Percentiles rank a stretch among this genome's conserved stretches.
phyloP scores from a whole-genome alignment of 2,888 invertebrate species.

The Cylloceria caligata region DNA sequence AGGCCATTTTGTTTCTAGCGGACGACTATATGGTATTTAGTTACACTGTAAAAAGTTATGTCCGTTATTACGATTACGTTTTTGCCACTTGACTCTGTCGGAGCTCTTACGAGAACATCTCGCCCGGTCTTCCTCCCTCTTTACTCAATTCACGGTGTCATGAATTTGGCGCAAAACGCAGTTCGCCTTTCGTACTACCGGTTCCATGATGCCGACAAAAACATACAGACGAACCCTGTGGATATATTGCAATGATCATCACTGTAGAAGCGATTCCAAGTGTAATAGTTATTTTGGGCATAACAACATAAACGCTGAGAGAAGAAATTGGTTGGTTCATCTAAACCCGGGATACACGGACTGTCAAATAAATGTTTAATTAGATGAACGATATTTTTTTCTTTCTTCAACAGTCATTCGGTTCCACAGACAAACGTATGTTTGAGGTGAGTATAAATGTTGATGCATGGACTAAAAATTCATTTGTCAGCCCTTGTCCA shows the following conservation, averaged over 20 bases:
- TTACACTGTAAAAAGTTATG: conserved; percentile 46
- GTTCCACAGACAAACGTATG: no score
- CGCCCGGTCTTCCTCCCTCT: neutral
- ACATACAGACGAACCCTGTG: neutral
- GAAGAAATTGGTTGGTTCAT: no score
- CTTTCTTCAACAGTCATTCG: no score
- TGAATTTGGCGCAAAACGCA: neutral
- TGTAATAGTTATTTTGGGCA: neutral
- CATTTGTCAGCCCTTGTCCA: no score
- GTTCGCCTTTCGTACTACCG: conserved; percentile 16
- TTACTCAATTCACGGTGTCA: conserved; percentile 28
- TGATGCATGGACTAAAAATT: no score
- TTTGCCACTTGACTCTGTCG: neutral
- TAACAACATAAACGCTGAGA: conserved; percentile 7
- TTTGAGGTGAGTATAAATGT: no score
- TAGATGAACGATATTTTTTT: no score
- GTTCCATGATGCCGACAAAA: conserved; percentile 36
- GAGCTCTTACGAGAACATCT: conserved; percentile 11
- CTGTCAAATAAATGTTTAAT: no score
- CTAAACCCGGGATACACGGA: no score
- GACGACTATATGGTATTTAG: conserved; percentile 50
- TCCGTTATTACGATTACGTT: conserved; percentile 64
- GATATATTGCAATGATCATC: neutral
- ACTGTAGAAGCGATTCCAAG: neutral
- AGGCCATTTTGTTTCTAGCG: conserved; percentile 11